Base-by-base conservation (phyloP, 2,797 vertebrate species). In the Scleropages formosus region DNA sequence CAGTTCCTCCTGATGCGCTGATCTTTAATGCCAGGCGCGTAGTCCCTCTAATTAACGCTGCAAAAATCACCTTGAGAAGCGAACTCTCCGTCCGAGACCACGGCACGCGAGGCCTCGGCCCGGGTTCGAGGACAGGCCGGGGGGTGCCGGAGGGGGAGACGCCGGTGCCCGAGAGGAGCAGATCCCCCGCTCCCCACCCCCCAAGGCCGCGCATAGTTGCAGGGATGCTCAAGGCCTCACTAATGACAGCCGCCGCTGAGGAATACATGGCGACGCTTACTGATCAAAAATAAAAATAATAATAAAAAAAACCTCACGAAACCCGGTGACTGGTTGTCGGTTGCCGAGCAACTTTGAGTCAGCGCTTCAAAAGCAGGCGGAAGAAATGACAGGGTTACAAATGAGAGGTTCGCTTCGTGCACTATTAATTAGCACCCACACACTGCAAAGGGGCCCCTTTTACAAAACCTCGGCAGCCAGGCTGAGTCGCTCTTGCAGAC, bases 301-400 rank as follows among this genome's bases (percentile, higher is more conserved):
- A 31, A 6, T 31, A 31, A 6, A 6, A n/a, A 6, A 13, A 22
- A 26, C 53, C 27, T 20, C 47, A n/a, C 60, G 27, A 9, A 49
- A 59, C 44, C 6, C 22, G 31, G 70, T 39, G 31, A 47, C 22
- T 4, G 70, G 70, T 47, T 39, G 53, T n/a, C 39, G 56, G 53
- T 72, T 59, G 18, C 56, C 27, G 27, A 72, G 69, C 53, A 72
- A 59, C 53, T 72, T 59, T 26, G 20, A 51, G 67, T 26, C 69
- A 26, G 16, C 18, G 18, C 7, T 68, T 47, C 53, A 65, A 44
- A 44, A 65, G 26, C 16, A 27, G 49, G 51, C 6, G n/a, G 16
- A n/a, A 56, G 15, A 71, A 71, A 53, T 56, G 49, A 24, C 56
- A 24, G 20, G 68, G 51, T 56, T 53, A 56, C 26, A 58, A 27